A percentile compares a stretch with the other conserved stretches of the same genome.
Conservation (phyloP, 2,888 invertebrate genomes). For the Clistopyga incitator region DNA sequence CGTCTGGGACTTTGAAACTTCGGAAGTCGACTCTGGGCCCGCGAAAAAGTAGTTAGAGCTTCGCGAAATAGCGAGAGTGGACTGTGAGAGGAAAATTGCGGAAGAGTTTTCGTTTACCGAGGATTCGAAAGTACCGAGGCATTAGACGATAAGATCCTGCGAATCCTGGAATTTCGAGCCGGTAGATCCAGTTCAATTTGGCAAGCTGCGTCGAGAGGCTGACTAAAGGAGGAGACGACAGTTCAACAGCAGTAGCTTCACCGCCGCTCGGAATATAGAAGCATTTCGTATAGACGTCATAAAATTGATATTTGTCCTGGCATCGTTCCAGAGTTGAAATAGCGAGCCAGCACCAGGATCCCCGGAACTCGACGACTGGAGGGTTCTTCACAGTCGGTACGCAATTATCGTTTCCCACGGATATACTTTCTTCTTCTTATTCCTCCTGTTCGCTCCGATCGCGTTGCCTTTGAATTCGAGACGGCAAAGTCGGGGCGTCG, state of each 20-base stretch:
- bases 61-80: neutral
- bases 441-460: constrained; percentile 19
- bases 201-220: constrained; percentile 58
- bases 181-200: constrained; percentile 61
- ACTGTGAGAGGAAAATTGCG: constrained; percentile 8
- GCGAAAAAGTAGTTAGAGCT: constrained; percentile 3
- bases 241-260: constrained; percentile 56
- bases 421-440: constrained; percentile 52
- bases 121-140: constrained; percentile 23
- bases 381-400: constrained; percentile 65
- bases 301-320: constrained; percentile 80
- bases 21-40: neutral
- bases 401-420: constrained; percentile 69
- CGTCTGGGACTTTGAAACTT: neutral
- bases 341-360: constrained; percentile 68
- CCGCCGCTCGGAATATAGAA: constrained; percentile 66
- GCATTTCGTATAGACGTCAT: constrained; percentile 72
- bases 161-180: constrained; percentile 50
- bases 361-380: constrained; percentile 46
- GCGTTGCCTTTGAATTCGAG: constrained; percentile 26
- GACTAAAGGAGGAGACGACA: constrained; percentile 53
- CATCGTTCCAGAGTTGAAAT: constrained; percentile 74
- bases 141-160: constrained; percentile 54
- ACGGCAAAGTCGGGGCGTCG: constrained; percentile 15
- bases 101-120: constrained; percentile 7